Base-by-base conservation (phyloP, 2,888 invertebrate genomes). In the Caenorhabditis panamensis region DNA sequence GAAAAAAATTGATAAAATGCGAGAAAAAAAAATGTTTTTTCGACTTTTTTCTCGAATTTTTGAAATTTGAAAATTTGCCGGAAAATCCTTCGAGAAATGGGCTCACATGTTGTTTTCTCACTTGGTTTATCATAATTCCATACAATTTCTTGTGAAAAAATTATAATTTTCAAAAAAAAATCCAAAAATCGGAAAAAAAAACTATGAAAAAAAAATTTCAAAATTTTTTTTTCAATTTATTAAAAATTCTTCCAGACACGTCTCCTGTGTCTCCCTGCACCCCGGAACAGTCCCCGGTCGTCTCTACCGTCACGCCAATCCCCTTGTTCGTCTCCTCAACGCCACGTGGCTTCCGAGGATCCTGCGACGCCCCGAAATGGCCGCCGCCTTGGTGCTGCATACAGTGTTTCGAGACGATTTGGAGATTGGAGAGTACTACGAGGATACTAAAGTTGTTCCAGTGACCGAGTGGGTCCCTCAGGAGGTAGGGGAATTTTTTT, bases 201-300 rank as follows among this genome's bases (percentile, higher is more conserved):
- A 26, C 13, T 5, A 13, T 41, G 13, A 16, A 41, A 41, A 41
- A 41, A n/a, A n/a, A n/a, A n/a, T n/a, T n/a, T n/a, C n/a, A n/a
- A n/a, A n/a, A n/a, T n/a, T n/a, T n/a, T n/a, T 31, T 31, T 31
- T 31, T 31, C 31, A 31, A 31, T 31, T 31, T 31, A 6, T 31
- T 6, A 31, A 31, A 31, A 31, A 31, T 31, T 31, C 31, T 31
- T 72, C 9, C 44, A 81, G 81, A 61, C 59, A 61, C 2, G 59
- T 71, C 4, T 61, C 61, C 0, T 53, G 49, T 8, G 71, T 79
- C 9, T 63, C 69, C n/a, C 13, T 76, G 22, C 83, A 84, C 51
- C 84, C 83, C 5, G 82, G 86, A 3, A 82, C 83, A 1, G 84
- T 86, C 6, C 82, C 86, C 28, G 84, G 84, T 16, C 68, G 66